A percentile compares a stretch with the other conserved stretches of the same genome.
These are phyloP conservation scores for Tenthredo livida DNA, from an alignment of 2,888 invertebrate species.

Conservation along the genomic window DNA sequence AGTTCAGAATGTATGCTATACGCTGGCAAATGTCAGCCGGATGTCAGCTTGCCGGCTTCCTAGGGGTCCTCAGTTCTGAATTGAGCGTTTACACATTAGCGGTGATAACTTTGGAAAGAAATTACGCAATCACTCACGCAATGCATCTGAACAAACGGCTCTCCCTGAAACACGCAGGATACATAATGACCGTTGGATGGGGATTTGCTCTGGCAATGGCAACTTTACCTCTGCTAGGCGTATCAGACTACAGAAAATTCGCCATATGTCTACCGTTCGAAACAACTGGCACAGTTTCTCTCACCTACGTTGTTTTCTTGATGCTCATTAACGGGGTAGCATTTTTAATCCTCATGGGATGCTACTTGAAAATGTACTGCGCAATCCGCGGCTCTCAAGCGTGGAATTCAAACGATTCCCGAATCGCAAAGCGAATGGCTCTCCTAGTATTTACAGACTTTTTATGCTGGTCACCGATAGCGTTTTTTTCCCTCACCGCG, in stretches of 20 bases:
- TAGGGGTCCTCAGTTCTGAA: constrained; percentile 96
- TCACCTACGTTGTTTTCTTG: constrained; percentile 93
- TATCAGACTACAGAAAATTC: constrained; percentile 97
- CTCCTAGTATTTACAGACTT: constrained; percentile 98
- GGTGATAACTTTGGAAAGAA: constrained; percentile 96
- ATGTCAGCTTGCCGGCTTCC: constrained; percentile 96
- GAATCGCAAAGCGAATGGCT: constrained; percentile 98
- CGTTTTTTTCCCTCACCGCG: constrained; percentile 96
- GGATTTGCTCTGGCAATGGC: constrained; percentile 93
- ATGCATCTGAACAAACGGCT: constrained; percentile 97
- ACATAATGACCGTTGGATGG: constrained; percentile 97
- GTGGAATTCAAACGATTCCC: constrained; percentile 98
- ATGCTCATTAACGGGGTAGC: constrained; percentile 96
- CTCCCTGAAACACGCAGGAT: constrained; percentile 94
- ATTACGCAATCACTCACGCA: constrained; percentile 98
- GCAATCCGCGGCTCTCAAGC: constrained; percentile 98
- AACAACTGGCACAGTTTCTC: constrained; percentile 87
- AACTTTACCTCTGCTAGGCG: constrained; percentile 91
- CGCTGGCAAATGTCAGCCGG: constrained; percentile 98
- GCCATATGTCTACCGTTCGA: constrained; percentile 98
- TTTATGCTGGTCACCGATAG: constrained; percentile 98
- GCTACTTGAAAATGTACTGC: constrained; percentile 98
- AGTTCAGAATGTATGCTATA: constrained; percentile 97
- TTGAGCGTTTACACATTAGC: constrained; percentile 97
- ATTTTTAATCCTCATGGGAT: constrained; percentile 96